phyloP scores from a whole-genome alignment of 2,113 vertebrate genomes.

The Bothrops jararaca region DNA sequence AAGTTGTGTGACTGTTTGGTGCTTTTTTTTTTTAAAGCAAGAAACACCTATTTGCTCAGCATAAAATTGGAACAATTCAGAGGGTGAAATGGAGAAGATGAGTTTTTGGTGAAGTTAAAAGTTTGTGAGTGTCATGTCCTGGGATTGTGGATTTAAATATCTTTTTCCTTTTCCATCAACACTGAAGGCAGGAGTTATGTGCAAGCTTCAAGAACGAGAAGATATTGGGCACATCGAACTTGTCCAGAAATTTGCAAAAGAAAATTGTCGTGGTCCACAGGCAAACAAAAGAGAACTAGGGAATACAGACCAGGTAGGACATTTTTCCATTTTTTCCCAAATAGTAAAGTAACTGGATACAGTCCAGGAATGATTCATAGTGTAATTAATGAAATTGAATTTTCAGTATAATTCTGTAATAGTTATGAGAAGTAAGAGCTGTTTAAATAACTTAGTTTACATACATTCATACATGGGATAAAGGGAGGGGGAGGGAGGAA shows the following conservation, averaged over 20 bases:
- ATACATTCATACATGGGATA: not conserved
- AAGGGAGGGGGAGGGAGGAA: not conserved
- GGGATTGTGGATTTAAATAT: conserved; percentile 93
- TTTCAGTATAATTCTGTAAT: not conserved
- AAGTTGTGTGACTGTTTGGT: conserved; percentile 22
- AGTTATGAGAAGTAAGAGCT: not conserved
- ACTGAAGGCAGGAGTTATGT: conserved; percentile 86
- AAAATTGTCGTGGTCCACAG: conserved; percentile 85
- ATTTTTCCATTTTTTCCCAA: conserved; percentile 35
- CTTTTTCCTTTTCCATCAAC: conserved; percentile 87
- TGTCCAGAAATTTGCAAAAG: conserved; percentile 89
- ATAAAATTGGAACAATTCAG: not conserved
- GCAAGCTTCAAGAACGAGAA: conserved; percentile 84
- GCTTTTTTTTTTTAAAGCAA: conserved; percentile 22
- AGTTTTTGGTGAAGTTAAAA: conserved; percentile 59
- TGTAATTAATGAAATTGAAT: not conserved
- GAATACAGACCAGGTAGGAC: conserved; percentile 81
- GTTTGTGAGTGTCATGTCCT: conserved; percentile 78
- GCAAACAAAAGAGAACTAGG: conserved; percentile 76
- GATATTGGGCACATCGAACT: conserved; percentile 86
- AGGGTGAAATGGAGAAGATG: conserved; percentile 54
- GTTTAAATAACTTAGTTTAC: not conserved
- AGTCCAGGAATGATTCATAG: not conserved
- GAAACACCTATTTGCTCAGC: conserved; percentile 27
- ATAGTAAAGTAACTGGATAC: not conserved